Percentiles rank a stretch among this genome's conserved stretches.
Evolutionary conservation across 2,797 vertebrate genomes (phyloP).

Genomic region (Poecilia gillii): DNA sequence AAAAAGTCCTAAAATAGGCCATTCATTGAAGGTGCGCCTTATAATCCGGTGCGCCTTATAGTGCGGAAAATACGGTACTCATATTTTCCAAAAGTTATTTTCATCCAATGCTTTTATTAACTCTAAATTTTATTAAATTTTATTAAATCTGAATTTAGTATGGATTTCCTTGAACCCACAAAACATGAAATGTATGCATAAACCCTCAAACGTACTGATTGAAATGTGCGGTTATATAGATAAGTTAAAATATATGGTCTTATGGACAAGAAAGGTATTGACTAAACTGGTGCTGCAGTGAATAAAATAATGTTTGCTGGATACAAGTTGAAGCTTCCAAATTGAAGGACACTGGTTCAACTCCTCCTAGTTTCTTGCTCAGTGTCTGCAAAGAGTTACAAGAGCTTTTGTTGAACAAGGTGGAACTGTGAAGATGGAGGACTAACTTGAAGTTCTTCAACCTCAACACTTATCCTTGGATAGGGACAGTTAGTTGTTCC

Average conservation of each 20-base stretch:
- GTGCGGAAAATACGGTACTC: no score
- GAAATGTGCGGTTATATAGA: neutral
- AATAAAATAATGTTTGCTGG: neutral
- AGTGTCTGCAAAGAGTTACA: neutral
- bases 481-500: neutral
- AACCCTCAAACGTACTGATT: neutral
- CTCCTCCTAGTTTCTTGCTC: neutral
- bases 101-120: neutral
- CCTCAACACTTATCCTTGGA: neutral
- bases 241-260: neutral
- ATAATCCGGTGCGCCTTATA: no score
- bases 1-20: no score
- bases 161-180: neutral
- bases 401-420: neutral
- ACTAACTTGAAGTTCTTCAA: neutral
- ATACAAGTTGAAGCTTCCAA: neutral
- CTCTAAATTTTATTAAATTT: no score
- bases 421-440: neutral
- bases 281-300: neutral
- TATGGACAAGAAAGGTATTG: neutral
- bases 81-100: neutral
- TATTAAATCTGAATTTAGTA: neutral
- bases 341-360: neutral
- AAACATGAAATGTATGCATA: neutral
- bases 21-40: no score